phyloP scores from a whole-genome alignment of 1,140 invertebrate species.

The Cherax quadricarinatus region DNA sequence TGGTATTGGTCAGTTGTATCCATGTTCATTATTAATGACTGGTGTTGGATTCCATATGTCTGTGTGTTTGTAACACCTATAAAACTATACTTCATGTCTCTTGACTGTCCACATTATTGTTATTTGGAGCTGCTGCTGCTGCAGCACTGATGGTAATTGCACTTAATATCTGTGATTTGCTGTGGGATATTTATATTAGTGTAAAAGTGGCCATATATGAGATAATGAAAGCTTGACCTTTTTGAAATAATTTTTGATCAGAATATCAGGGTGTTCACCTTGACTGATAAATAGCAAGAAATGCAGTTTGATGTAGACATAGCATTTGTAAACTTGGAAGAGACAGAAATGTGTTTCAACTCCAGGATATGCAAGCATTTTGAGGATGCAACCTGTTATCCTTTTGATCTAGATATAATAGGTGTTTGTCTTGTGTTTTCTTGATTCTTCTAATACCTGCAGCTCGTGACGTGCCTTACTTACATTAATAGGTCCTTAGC shows the following conservation, averaged over 20 bases:
- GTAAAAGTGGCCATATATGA: not conserved
- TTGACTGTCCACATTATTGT: not conserved
- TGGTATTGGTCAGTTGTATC: slow-evolving; percentile 17
- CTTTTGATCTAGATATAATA: slow-evolving; percentile 50
- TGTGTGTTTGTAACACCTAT: slow-evolving; percentile 7
- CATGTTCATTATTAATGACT: slow-evolving; percentile 11
- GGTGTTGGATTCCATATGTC: slow-evolving; percentile 42
- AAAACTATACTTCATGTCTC: not conserved
- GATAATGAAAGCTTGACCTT: not conserved
- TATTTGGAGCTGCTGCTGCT: not conserved
- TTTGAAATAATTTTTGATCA: not conserved
- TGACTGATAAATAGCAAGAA: not conserved
- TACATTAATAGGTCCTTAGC: slow-evolving; percentile 61
- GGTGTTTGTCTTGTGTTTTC: slow-evolving; percentile 51
- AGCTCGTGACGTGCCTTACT: slow-evolving; percentile 69
- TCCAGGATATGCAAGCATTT: slow-evolving; percentile 11
- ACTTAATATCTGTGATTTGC: slow-evolving; percentile 5
- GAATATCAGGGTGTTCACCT: not conserved
- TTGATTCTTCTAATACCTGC: slow-evolving; percentile 42
- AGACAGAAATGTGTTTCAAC: not conserved
- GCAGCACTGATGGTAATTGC: not conserved
- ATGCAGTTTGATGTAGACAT: not conserved
- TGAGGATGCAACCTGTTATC: slow-evolving; percentile 31
- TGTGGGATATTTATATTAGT: not conserved
- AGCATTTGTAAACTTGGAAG: not conserved